Evolutionary conservation across 2,113 vertebrate species (phyloP).

Genomic region (Strigops habroptila): DNA sequence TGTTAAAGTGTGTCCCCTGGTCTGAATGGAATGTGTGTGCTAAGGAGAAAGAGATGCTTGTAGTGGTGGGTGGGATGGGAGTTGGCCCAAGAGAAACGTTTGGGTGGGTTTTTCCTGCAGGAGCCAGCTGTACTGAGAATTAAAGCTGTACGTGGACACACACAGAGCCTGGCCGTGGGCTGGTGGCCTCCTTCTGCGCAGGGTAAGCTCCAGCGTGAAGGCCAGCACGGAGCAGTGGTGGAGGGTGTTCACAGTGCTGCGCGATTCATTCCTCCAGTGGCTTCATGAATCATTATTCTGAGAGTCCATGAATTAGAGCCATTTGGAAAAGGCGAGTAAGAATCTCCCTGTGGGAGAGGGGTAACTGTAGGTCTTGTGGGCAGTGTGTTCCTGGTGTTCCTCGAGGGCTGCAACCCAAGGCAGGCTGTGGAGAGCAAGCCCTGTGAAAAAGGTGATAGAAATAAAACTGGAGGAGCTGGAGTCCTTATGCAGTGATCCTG

Average conservation of each 20-base stretch:
- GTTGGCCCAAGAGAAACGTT: background rate
- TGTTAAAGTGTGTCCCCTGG: background rate
- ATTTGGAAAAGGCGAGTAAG: background rate
- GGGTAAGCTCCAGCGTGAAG: background rate
- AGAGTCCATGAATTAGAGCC: background rate
- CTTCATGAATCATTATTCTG: background rate
- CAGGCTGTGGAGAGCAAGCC: background rate
- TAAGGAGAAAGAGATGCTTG: background rate
- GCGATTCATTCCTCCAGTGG: background rate
- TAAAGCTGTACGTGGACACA: background rate
- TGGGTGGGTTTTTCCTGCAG: background rate
- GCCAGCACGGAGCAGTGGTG: background rate
- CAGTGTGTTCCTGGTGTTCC: fast-evolving
- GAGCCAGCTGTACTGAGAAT: background rate
- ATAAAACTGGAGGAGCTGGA: background rate
- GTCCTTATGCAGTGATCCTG: background rate
- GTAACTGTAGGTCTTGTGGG: background rate
- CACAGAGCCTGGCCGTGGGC: background rate
- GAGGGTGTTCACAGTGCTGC: background rate
- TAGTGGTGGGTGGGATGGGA: background rate
- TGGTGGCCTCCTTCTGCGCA: background rate
- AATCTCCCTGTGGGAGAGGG: background rate
- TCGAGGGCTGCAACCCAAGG: background rate
- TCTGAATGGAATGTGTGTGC: background rate
- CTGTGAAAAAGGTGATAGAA: background rate